These are phyloP conservation scores for Matsumyia berberina DNA, from an alignment of 2,888 invertebrate genomes.

Conservation along the genomic window DNA sequence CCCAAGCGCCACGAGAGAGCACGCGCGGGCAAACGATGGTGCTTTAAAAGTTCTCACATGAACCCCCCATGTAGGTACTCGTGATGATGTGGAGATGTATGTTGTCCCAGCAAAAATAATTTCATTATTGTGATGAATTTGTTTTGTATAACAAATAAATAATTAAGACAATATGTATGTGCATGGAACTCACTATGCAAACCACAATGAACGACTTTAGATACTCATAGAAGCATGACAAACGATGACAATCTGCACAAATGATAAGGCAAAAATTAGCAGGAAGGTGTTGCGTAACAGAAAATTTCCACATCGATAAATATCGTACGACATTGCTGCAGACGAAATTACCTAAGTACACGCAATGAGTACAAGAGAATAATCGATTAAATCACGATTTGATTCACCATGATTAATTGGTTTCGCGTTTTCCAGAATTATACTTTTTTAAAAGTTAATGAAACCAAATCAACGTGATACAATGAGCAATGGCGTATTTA, in stretches of 20 bases:
- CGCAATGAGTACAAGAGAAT: not conserved
- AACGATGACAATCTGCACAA: not conserved
- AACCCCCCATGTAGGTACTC: too few relatives aligned
- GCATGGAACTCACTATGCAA: too few relatives aligned
- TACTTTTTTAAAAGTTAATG: not conserved
- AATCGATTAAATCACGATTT: conserved; percentile 1
- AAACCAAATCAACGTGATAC: not conserved
- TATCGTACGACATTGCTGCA: not conserved
- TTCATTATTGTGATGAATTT: too few relatives aligned
- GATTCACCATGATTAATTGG: not conserved
- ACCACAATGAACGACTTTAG: too few relatives aligned
- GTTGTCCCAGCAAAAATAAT: not conserved
- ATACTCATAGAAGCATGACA: not conserved
- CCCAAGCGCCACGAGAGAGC: conserved; percentile 2
- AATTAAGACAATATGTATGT: too few relatives aligned
- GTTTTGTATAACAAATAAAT: too few relatives aligned
- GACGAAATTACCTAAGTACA: not conserved
- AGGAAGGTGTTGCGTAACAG: conserved; percentile 43
- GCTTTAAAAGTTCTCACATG: conserved; percentile 28
- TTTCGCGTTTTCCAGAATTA: not conserved
- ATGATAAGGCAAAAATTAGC: conserved; percentile 4
- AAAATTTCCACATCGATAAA: conserved; percentile 8
- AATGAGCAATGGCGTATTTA: not conserved
- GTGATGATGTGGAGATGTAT: not conserved
- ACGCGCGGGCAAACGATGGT: conserved; percentile 21